Evolutionary conservation across 2,797 vertebrate species (phyloP), one percentile per base, ranked within the genome.

Genomic region (Coregonus sp.): DNA sequence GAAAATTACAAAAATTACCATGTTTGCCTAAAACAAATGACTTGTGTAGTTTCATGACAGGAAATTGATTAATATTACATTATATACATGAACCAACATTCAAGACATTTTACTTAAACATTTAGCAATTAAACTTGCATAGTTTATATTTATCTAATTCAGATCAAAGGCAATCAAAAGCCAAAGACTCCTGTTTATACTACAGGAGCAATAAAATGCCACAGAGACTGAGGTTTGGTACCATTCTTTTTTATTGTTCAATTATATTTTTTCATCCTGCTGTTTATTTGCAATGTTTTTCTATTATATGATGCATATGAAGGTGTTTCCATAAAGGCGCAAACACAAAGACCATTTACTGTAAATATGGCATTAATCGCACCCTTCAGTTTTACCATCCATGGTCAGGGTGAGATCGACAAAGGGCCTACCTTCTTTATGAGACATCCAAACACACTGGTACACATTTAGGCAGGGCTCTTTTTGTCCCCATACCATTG

Each of bases 191-290:
- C 61, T 65, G 61, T 65, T 65, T 29, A 65, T 15, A 56, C 29
- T 37, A 68, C 66, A 61, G 52, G 56, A 74, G 61, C 54, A 73
- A 74, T n/a, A 47, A 65, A 52, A 70, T 33, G 33, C 15, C 14
- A 75, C 72, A 4, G 6, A 85, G 37, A 0, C 78, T 63, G 20
- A 33, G 2, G 59, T 75, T 75, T 84, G 69, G 40, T 86, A 76
- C 81, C 1, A 68, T 84, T 20, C 81, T 78, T 86, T 79, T 81
- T 89, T 90, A 65, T 89, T 87, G 87, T 80, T 47, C 40, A 12
- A 86, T 82, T 88, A 14, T 81, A 87, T 73, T 86, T 90, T 86
- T 89, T 88, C 90, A 87, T 91, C 91, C 89, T 87, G 87, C 90
- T 89, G 90, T 78, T 90, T 86, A 78, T 86, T 89, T 84, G 86